Base-by-base conservation (phyloP, 1,140 invertebrate genomes). In the Thaumetopoea pityocampa region DNA sequence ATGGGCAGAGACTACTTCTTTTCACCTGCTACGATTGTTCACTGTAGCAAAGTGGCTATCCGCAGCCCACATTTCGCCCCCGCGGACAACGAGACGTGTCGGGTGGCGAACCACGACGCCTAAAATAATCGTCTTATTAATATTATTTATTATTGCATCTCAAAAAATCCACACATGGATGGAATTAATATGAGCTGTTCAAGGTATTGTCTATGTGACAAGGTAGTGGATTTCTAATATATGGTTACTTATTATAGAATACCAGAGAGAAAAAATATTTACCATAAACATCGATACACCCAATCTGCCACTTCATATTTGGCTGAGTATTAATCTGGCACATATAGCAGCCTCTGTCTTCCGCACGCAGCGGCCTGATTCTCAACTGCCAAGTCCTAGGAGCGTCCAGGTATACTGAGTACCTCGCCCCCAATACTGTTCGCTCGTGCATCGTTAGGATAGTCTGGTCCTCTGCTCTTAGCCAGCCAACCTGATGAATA, bases 251-350 rank as follows among this genome's bases (percentile, higher is more conserved):
- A 14, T 14, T 15, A 29, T 14, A 12, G 12, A 14, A 5, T n/a
- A 4, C 14, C n/a, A 9, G 16, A 10, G 17, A n/a, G 1, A 23
- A 14, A n/a, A n/a, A 28, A n/a, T 6, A 66, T 82, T 87, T 74
- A 96, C 94, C 93, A 76, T 93, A 91, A 9, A 97, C 94, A 70
- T 96, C 93, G 24, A 97, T 90, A 73, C 94, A 96, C 10, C 94
- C 96, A 23, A 93, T 86, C 76, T 93, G 92, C 76, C 91, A 95
- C 63, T 92, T 94, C 93, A 96, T 96, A 9, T 90, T 90, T 22
- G 90, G 91, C 50, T 81, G 74, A 1, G 95, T 95, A 81, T 96
- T 97, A 55, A 97, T 91, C 85, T 95, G 93, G 64, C 93, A 94
- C 92, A 94, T 94, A 72, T 95, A 95, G 68, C 92, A 94, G 15